Evolutionary conservation across 1,140 invertebrate genomes (phyloP), one percentile per base, ranked within the genome.

Genomic region (Gryon sp.): DNA sequence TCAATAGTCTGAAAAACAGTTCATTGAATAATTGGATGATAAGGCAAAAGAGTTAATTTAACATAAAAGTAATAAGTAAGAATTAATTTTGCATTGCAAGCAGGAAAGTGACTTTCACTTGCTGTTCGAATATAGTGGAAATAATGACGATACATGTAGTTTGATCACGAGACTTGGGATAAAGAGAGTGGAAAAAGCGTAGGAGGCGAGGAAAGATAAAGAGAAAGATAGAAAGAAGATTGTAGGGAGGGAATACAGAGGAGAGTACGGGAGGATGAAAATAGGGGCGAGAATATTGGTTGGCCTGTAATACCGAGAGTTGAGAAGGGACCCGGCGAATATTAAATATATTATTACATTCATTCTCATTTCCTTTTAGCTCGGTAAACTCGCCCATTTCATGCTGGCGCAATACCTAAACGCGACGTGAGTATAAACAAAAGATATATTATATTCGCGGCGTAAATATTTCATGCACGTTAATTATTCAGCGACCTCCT

Each of bases 331-430:
- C 79, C 80, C 76, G 72, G 76, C 82, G 85, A 88, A 88, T 88
- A 88, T 88, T 87, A 87, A 88, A 87, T 88, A 86, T 87, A 86
- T 87, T 87, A 88, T 88, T 87, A 87, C 86, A 87, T 88, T 87
- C 84, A 87, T 88, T 88, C 85, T 87, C 85, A 86, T 88, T 88
- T 86, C 84, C 82, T 83, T 82, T 86, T 83, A 80, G 68, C 81
- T 74, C 70, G 62, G 74, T 60, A 79, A 81, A 60, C 77, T 73
- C 59, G 48, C 45, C 48, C 60, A 60, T 69, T 80, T 80, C 59
- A 45, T 52, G 30, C 53, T 68, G 24, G 60, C 24, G 53, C 36
- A 52, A 65, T 50, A 65, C 12, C 43, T 9, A 43, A 73, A 65
- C 40, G 26, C 32, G 7, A 45, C 36, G 52, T 43, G 43, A 28